Conservation (phyloP, 2,797 vertebrate species). For the Hydrocynus forskahlii region DNA sequence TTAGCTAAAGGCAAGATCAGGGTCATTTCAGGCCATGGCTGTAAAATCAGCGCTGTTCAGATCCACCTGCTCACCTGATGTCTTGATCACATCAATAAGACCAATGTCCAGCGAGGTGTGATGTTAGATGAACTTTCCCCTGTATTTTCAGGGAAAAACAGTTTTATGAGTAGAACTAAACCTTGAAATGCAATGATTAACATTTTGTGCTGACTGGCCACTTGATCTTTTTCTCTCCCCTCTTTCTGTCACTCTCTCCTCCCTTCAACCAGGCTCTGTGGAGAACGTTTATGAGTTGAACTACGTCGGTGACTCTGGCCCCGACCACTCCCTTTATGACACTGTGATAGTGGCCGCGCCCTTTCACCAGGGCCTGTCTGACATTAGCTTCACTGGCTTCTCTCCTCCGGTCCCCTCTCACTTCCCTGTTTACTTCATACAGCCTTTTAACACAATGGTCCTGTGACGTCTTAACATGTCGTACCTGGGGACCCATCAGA, state of each 20-base stretch:
- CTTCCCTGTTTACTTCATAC: slow-evolving; percentile 80
- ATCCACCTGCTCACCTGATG: no score
- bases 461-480: slow-evolving; percentile 86
- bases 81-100: no score
- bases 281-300: slow-evolving; percentile 81
- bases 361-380: slow-evolving; percentile 79
- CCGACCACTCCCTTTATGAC: slow-evolving; percentile 82
- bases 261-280: slow-evolving; percentile 69
- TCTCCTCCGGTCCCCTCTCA: slow-evolving; percentile 79
- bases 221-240: no score
- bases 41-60: no score
- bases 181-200: no score
- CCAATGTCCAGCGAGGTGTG: no score
- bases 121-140: no score
- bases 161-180: no score
- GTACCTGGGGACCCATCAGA: slow-evolving; percentile 74
- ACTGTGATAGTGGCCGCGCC: slow-evolving; percentile 88
- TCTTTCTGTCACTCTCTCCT: no score
- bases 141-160: no score
- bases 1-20: background rate
- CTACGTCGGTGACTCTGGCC: slow-evolving; percentile 79
- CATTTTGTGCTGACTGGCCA: no score
- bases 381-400: slow-evolving; percentile 87
- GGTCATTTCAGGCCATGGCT: background rate
- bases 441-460: slow-evolving; percentile 84